Conservation (phyloP, 2,888 invertebrate species). For the Cataglyphis rosenhaueri region DNA sequence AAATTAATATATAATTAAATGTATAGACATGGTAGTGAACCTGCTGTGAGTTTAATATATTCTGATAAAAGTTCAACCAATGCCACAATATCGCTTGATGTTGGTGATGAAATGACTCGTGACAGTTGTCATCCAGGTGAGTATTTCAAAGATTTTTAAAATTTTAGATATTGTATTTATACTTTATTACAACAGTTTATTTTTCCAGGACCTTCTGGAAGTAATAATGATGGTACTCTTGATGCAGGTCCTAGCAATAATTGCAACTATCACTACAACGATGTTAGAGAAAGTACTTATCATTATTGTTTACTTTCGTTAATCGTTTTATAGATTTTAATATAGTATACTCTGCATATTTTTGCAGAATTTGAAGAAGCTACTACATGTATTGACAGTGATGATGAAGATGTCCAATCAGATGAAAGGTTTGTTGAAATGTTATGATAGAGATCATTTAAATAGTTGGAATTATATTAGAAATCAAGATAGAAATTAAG, state of each 20-base stretch:
- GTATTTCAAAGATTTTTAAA: constrained; percentile 11
- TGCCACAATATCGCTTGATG: constrained; percentile 87
- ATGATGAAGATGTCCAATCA: constrained; percentile 81
- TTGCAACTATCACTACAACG: constrained; percentile 65
- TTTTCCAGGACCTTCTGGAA: constrained; percentile 80
- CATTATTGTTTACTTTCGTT: background rate
- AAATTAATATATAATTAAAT: constrained; percentile 28
- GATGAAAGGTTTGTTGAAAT: constrained; percentile 64
- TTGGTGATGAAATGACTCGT: constrained; percentile 85
- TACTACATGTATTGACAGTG: constrained; percentile 83
- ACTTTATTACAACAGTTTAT: constrained; percentile 17
- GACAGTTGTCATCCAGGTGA: constrained; percentile 82
- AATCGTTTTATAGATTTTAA: background rate
- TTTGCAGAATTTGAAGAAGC: constrained; percentile 81
- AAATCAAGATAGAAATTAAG: too few species aligned
- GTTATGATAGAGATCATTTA: background rate
- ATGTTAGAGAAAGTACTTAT: constrained; percentile 78
- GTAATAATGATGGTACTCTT: constrained; percentile 66
- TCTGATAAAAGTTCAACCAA: constrained; percentile 89
- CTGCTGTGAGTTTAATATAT: constrained; percentile 88
- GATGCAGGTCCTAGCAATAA: constrained; percentile 79
- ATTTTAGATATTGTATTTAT: background rate
- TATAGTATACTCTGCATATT: background rate
- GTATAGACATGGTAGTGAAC: constrained; percentile 87
- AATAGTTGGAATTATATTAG: background rate